Conservation (phyloP, 2,113 vertebrate genomes). For the Orientallactaga bullata region DNA sequence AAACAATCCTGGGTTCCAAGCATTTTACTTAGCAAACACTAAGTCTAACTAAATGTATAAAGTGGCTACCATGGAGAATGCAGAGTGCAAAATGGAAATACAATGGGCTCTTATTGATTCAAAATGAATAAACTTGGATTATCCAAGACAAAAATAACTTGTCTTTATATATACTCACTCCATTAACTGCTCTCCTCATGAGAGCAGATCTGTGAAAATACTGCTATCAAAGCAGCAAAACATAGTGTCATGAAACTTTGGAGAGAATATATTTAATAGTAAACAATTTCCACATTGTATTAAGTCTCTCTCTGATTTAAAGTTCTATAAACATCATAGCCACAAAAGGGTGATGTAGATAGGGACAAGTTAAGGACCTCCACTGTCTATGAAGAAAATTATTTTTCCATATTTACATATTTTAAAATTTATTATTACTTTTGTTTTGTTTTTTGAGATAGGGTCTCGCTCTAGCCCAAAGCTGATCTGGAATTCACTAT, state of each 20-base stretch:
- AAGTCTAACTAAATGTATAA: neutral
- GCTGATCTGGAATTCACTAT: too few species aligned
- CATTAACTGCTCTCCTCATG: neutral
- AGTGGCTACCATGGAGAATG: neutral
- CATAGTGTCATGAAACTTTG: neutral
- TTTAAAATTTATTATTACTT: too few species aligned
- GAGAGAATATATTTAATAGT: slow-evolving; percentile 7
- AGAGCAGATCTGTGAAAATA: neutral
- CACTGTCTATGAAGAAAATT: neutral
- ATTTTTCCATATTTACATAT: neutral
- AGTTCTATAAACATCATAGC: neutral
- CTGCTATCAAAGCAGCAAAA: neutral
- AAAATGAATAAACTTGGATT: slow-evolving; percentile 3
- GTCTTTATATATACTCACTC: neutral
- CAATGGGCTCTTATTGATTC: neutral
- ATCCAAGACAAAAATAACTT: slow-evolving; percentile 30
- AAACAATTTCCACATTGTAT: neutral
- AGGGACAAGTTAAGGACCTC: neutral
- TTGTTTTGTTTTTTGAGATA: too few species aligned
- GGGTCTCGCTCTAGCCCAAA: too few species aligned
- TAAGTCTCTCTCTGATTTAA: slow-evolving; percentile 5
- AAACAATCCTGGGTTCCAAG: neutral
- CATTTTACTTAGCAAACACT: neutral
- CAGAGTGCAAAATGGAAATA: neutral
- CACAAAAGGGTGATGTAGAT: neutral